phyloP scores from a whole-genome alignment of 2,888 invertebrate species.

The Drosophila parthenogenetica region DNA sequence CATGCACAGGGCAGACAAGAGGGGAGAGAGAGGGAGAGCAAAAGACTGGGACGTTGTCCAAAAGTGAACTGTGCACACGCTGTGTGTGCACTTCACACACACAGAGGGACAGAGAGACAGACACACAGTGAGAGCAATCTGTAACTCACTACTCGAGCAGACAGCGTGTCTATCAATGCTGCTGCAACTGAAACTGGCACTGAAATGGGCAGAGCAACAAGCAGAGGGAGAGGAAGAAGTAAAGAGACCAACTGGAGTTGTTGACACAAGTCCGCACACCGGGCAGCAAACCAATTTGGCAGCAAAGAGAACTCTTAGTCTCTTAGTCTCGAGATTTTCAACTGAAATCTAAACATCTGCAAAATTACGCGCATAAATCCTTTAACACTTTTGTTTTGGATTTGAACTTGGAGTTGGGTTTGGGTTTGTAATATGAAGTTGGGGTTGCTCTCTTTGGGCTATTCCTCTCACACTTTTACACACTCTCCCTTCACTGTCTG shows the following conservation, averaged over 20 bases:
- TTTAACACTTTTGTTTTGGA: constrained; percentile 76
- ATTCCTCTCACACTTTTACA: no score
- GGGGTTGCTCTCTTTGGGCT: constrained; percentile 56
- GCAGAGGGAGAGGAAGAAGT: background rate
- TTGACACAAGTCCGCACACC: constrained; percentile 74
- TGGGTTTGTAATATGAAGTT: constrained; percentile 21
- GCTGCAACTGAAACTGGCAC: constrained; percentile 25
- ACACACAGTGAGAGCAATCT: constrained; percentile 8
- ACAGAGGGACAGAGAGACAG: constrained; percentile 13
- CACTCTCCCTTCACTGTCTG: background rate
- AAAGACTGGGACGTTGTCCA: constrained; percentile 10
- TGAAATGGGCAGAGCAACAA: constrained; percentile 8
- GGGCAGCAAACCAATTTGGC: constrained; percentile 67
- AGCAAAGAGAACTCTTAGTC: constrained; percentile 12
- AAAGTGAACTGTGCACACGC: constrained; percentile 69
- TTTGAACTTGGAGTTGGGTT: no score
- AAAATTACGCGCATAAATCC: constrained; percentile 83
- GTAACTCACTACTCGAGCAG: constrained; percentile 42
- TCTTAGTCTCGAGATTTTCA: constrained; percentile 14
- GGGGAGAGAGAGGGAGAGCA: no score
- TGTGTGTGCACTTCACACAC: constrained; percentile 61
- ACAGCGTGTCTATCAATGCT: constrained; percentile 73
- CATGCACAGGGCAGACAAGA: constrained; percentile 15
- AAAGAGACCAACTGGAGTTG: constrained; percentile 29
- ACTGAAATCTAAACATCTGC: constrained; percentile 81